Percentiles rank a stretch among this genome's conserved stretches.
Conservation (phyloP, 2,113 vertebrate genomes). For the Lates calcarifer region DNA sequence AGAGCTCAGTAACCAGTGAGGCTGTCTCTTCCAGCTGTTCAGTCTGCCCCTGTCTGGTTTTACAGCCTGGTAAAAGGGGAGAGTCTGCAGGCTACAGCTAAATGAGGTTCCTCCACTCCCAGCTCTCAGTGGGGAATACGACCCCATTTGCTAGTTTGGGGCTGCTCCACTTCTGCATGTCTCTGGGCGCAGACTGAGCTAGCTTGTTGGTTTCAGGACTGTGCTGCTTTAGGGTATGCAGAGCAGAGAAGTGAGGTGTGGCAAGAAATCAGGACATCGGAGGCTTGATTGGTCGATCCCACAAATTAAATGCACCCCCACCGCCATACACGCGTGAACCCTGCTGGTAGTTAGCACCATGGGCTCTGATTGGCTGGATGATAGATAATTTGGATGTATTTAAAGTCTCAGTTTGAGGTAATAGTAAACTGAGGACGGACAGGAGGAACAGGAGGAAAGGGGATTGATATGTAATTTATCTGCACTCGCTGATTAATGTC, state of each 20-base stretch:
- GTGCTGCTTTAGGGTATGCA: conserved; percentile 76
- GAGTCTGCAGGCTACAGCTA: conserved; percentile 83
- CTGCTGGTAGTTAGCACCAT: conserved; percentile 34
- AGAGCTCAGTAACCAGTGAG: conserved; percentile 51
- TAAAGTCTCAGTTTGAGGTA: conserved; percentile 13
- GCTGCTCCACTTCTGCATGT: conserved; percentile 83
- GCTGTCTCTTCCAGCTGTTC: conserved; percentile 40
- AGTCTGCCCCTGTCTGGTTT: conserved; percentile 63
- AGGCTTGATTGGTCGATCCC: conserved; percentile 58
- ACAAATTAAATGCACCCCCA: conserved; percentile 46
- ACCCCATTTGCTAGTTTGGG: conserved; percentile 83
- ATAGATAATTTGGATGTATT: conserved; percentile 32
- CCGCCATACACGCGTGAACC: background rate
- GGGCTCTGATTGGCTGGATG: conserved; percentile 49
- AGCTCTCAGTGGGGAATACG: conserved; percentile 84
- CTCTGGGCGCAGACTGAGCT: conserved; percentile 74
- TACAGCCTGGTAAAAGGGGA: conserved; percentile 52
- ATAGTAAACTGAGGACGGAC: conserved; percentile 12
- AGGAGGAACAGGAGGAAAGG: background rate
- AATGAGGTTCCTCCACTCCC: conserved; percentile 83
- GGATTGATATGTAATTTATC: conserved; percentile 21
- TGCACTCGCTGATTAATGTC: conserved; percentile 18
- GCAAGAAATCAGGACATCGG: conserved; percentile 63
- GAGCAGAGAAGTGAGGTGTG: conserved; percentile 56
- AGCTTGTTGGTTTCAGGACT: conserved; percentile 77